Percentiles rank a stretch among this genome's conserved stretches.
Evolutionary conservation across 92 coral and sea anemone genomes (phyloP).

Genomic region (Palythoa grandiflora): DNA sequence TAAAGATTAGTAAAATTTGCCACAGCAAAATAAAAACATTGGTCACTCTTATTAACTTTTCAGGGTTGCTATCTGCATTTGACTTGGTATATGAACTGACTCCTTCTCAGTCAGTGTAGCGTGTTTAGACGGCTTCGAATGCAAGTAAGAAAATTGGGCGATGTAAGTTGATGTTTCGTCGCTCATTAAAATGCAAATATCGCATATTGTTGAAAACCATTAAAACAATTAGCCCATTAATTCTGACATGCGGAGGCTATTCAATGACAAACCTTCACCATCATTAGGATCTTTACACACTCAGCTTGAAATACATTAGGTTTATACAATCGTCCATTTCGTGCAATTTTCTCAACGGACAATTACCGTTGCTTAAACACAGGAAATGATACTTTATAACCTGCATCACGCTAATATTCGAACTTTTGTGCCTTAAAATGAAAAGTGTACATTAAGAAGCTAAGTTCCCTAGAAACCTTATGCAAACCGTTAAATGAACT

Average conservation of each 20-base stretch:
- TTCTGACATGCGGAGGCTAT: conserved; percentile 37
- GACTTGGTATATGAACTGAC: too few species aligned
- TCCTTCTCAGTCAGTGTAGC: not conserved
- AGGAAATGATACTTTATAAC: conserved; percentile 13
- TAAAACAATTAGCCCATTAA: conserved; percentile 75
- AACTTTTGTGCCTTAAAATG: conserved; percentile 11
- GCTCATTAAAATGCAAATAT: conserved; percentile 66
- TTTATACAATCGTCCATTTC: conserved; percentile 31
- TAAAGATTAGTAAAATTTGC: conserved; percentile 2
- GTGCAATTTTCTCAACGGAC: conserved; percentile 49
- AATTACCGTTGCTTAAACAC: conserved; percentile 43
- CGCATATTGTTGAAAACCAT: conserved; percentile 59
- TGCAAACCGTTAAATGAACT: not conserved
- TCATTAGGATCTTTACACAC: conserved; percentile 39
- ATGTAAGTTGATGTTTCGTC: conserved; percentile 30
- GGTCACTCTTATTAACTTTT: not conserved
- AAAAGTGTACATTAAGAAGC: not conserved
- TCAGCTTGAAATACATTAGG: conserved; percentile 28
- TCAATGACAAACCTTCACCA: conserved; percentile 18
- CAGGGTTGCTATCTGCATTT: too few species aligned
- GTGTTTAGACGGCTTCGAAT: not conserved
- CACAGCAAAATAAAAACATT: not conserved
- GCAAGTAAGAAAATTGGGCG: not conserved
- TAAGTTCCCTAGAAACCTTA: too few species aligned
- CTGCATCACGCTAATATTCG: conserved; percentile 35